Conservation (phyloP, 92 coral and sea anemone species). For the Phenganax subtilis region DNA sequence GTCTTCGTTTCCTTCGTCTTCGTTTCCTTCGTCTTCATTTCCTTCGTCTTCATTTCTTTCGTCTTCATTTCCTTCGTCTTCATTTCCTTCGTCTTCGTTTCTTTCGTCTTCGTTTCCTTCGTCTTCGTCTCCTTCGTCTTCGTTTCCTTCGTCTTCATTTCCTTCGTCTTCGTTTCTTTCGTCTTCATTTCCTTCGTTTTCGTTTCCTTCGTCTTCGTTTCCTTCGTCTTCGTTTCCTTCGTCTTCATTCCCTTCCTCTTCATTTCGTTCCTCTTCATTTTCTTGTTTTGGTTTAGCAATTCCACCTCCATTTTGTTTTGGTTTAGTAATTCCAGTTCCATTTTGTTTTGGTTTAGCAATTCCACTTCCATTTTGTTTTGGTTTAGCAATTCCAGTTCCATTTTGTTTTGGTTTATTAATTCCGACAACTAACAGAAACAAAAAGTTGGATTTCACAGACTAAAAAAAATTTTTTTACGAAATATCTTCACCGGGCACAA, state of each 20-base stretch:
- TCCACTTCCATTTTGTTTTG: neutral
- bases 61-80: neutral
- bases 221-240: neutral
- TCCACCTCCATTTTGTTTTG: neutral
- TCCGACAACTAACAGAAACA: no score
- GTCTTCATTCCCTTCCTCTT: neutral
- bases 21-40: neutral
- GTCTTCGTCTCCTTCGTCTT: neutral
- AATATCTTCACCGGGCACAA: no score
- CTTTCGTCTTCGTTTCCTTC: neutral
- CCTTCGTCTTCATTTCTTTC: slow-evolving; percentile 5
- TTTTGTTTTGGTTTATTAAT: no score
- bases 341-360: neutral
- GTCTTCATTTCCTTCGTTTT: neutral
- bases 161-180: neutral
- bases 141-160: neutral
- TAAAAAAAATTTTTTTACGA: no score
- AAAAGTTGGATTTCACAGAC: no score
- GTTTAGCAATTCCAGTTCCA: slow-evolving; percentile 1
- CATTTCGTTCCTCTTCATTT: neutral
- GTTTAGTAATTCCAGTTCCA: neutral
- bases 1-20: neutral
- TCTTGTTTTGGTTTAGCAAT: neutral
- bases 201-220: neutral
- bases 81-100: neutral